Conservation (phyloP, 2,888 invertebrate species). For the Argyra leucocephala region DNA sequence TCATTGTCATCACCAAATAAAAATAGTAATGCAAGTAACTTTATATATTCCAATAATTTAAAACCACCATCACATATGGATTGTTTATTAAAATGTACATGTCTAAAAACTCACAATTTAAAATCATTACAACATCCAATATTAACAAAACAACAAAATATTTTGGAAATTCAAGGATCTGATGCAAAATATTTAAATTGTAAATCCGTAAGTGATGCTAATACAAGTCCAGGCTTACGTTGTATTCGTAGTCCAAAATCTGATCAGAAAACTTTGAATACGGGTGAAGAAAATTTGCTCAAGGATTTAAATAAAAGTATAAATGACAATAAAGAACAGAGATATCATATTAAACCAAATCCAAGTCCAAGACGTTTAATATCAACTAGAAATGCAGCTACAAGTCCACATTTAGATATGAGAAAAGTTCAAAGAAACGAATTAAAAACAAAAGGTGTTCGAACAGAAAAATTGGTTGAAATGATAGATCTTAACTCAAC, state of each 20-base stretch:
- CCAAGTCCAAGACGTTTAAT: slow-evolving; percentile 28
- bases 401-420: slow-evolving; percentile 34
- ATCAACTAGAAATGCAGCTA: slow-evolving; percentile 43
- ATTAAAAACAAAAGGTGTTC: slow-evolving; percentile 40
- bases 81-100: slow-evolving; percentile 26
- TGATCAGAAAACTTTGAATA: slow-evolving; percentile 16
- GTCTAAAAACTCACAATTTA: slow-evolving; percentile 13
- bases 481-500: slow-evolving; percentile 20
- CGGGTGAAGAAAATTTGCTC: not conserved
- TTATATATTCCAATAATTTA: slow-evolving; percentile 17
- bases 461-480: slow-evolving; percentile 49
- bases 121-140: slow-evolving; percentile 16
- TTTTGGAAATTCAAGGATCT: slow-evolving; percentile 16
- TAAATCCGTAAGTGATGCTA: slow-evolving; percentile 26
- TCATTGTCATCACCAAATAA: not conserved
- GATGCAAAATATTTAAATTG: slow-evolving; percentile 21
- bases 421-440: slow-evolving; percentile 38
- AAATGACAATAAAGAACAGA: slow-evolving; percentile 17
- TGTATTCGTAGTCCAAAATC: slow-evolving; percentile 15
- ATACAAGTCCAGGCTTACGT: slow-evolving; percentile 26
- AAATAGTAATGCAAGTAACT: not conserved
- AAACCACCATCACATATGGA: slow-evolving; percentile 24
- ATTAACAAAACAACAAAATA: slow-evolving; percentile 15
- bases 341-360: slow-evolving; percentile 20
- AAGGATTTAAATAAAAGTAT: slow-evolving; percentile 10